Evolutionary conservation across 2,113 vertebrate genomes (phyloP).

Genomic region (Larimichthys polyactis): DNA sequence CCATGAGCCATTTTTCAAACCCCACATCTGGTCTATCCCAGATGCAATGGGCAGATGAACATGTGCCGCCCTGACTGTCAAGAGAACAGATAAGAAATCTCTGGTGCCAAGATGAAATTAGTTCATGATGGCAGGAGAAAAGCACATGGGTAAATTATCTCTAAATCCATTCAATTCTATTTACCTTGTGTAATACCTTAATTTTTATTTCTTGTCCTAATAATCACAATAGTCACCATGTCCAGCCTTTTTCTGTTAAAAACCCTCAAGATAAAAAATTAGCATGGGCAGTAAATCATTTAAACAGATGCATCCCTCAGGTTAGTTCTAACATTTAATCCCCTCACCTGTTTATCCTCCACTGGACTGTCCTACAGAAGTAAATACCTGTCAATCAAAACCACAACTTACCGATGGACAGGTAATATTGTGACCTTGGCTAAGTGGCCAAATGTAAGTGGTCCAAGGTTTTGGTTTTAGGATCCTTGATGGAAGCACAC

Average conservation of each 20-base stretch:
- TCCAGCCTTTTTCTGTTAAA: constrained; percentile 4
- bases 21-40: constrained; percentile 66
- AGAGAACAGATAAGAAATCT: constrained; percentile 48
- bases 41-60: constrained; percentile 65
- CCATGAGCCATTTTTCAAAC: constrained; percentile 48
- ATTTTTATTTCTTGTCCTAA: neutral
- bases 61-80: constrained; percentile 30
- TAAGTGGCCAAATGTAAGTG: constrained; percentile 27
- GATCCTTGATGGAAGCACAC: constrained; percentile 24
- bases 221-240: neutral
- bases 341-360: constrained; percentile 2
- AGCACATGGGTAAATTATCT: constrained; percentile 38
- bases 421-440: constrained; percentile 42
- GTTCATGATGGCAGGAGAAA: constrained; percentile 24
- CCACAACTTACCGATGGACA: constrained; percentile 27
- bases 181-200: neutral
- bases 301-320: constrained; percentile 15
- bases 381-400: constrained; percentile 27
- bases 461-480: constrained; percentile 33
- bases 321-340: constrained; percentile 6
- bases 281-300: constrained; percentile 33
- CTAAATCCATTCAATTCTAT: neutral
- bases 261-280: constrained; percentile 18
- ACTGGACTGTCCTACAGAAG: neutral
- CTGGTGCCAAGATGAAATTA: constrained; percentile 58